phyloP scores from a whole-genome alignment of 2,113 vertebrate genomes.

The Coracopsis vasa region DNA sequence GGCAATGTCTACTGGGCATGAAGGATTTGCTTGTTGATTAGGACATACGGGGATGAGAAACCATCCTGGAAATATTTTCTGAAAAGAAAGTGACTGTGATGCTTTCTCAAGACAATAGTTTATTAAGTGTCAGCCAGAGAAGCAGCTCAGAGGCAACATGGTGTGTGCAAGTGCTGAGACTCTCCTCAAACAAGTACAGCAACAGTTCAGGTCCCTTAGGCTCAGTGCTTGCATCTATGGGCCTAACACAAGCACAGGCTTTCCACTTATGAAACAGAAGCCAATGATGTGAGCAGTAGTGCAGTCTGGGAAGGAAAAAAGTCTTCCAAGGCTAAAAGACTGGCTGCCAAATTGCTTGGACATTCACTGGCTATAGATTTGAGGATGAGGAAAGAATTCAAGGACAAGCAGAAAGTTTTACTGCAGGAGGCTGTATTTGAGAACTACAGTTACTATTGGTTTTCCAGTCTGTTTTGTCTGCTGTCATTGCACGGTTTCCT shows the following conservation, averaged over 20 bases:
- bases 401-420: accelerated
- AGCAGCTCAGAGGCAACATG: neutral
- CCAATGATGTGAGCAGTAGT: accelerated
- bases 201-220: neutral
- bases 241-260: neutral
- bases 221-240: neutral
- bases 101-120: neutral
- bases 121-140: neutral
- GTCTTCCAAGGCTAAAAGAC: neutral
- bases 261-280: neutral
- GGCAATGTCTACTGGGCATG: neutral
- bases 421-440: accelerated
- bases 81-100: neutral
- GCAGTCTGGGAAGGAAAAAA: neutral
- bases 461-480: neutral
- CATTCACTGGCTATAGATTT: neutral
- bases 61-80: neutral
- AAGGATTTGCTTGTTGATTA: neutral
- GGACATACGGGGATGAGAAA: neutral
- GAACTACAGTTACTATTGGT: neutral
- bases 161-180: neutral
- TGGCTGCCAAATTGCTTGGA: neutral
- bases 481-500: neutral
- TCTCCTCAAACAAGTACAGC: neutral
- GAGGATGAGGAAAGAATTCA: neutral